Percentiles rank a stretch among this genome's conserved stretches.
Evolutionary conservation across 2,888 invertebrate genomes (phyloP).

Genomic region (Drosophila anomalata): DNA sequence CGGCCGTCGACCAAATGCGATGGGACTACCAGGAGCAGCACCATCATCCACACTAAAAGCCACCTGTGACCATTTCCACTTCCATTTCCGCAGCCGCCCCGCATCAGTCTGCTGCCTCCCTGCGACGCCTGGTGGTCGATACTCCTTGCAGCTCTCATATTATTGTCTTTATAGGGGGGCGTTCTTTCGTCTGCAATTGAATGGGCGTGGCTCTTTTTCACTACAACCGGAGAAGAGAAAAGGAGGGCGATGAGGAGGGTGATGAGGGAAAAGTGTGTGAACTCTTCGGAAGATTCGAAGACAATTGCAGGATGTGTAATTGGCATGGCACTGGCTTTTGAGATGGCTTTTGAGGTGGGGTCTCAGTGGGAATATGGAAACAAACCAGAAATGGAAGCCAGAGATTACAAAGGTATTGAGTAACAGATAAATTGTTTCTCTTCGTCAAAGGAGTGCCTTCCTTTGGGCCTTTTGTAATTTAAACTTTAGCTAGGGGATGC

Average conservation of each 20-base stretch:
- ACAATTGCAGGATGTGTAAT: conserved; percentile 42
- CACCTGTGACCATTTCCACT: conserved; percentile 60
- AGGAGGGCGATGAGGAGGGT: background rate
- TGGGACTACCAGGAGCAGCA: conserved; percentile 73
- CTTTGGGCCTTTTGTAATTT: conserved; percentile 4
- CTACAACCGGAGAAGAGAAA: conserved; percentile 7
- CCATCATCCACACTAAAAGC: conserved; percentile 61
- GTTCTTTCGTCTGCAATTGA: conserved; percentile 17
- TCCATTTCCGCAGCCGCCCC: conserved; percentile 35
- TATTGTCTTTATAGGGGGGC: conserved; percentile 29
- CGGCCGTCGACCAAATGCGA: conserved; percentile 82
- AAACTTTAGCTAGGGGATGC: background rate
- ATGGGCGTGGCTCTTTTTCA: conserved; percentile 29
- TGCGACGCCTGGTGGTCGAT: background rate
- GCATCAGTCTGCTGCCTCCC: conserved; percentile 10
- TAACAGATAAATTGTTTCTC: conserved; percentile 37
- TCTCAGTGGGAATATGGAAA: conserved; percentile 35
- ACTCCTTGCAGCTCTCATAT: conserved; percentile 24
- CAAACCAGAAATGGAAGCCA: conserved; percentile 34
- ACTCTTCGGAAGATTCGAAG: conserved; percentile 4
- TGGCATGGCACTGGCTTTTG: conserved; percentile 21
- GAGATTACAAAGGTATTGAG: conserved; percentile 24
- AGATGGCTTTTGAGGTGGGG: conserved; percentile 42
- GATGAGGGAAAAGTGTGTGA: conserved; percentile 15
- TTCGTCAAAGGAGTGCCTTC: conserved; percentile 2